phyloP scores from a whole-genome alignment of 2,888 invertebrate species.

The Malthinus seriepunctatus region DNA sequence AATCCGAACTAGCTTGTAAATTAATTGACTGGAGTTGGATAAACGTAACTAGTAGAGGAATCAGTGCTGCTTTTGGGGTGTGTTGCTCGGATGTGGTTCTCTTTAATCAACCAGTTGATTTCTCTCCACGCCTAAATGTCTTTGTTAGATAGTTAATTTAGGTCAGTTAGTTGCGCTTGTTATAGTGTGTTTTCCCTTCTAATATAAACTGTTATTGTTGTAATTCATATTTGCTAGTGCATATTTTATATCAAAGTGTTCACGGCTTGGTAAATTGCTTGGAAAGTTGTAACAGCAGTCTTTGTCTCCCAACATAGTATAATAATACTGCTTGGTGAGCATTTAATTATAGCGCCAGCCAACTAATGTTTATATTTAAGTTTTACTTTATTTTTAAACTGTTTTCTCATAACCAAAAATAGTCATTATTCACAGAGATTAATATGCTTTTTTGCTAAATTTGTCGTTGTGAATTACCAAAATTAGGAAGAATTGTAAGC shows the following conservation, averaged over 20 bases:
- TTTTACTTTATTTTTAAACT: constrained; percentile 21
- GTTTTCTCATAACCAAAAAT: constrained; percentile 1
- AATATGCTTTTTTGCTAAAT: no score
- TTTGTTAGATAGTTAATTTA: constrained; percentile 13
- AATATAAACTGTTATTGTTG: constrained; percentile 7
- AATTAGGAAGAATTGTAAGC: no score
- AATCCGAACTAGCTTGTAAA: constrained; percentile 34
- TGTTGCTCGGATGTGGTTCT: neutral
- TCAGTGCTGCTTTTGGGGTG: constrained; percentile 12
- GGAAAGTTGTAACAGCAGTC: constrained; percentile 30
- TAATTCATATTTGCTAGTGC: constrained; percentile 25
- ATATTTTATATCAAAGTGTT: constrained; percentile 23
- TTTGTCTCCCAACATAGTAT: constrained; percentile 21
- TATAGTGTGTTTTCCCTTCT: constrained; percentile 5
- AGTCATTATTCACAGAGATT: neutral
- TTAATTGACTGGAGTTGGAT: constrained; percentile 25
- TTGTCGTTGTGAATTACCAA: no score
- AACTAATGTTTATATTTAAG: constrained; percentile 9
- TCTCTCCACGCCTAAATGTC: constrained; percentile 10
- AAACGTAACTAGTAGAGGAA: constrained; percentile 16
- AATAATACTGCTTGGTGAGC: constrained; percentile 21
- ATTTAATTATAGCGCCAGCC: constrained; percentile 30
- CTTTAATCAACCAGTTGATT: constrained; percentile 23
- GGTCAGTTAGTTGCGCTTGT: constrained; percentile 7
- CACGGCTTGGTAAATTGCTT: constrained; percentile 31